Evolutionary conservation across 2,797 vertebrate genomes (phyloP), one percentile per base, ranked within the genome.

Genomic region (Myotis daubentonii): DNA sequence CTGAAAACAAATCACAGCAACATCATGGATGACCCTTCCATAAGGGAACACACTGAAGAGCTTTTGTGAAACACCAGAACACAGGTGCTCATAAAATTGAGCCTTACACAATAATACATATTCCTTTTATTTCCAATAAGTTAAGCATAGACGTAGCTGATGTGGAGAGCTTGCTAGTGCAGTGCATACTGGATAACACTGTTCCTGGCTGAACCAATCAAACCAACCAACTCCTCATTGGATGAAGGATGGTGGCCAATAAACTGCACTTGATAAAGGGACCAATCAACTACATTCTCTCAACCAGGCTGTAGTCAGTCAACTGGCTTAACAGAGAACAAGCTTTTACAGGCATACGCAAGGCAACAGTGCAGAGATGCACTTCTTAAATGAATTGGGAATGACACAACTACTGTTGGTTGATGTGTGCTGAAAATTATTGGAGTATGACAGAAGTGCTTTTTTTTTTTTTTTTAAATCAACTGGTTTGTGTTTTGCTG

Each of bases 51-150:
- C 98, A 99, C 99, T 98, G 99, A 99, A 99, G 99, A 99, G 97
- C 99, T 99, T 97, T 99, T 99, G 98, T 98, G 99, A 97, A 99
- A 99, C 98, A 99, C 99, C 99, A 99, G 99, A 99, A 99, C 99
- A 98, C 99, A 99, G 99, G 99, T 99, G 98, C 99, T 99, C 98
- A 99, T 99, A 98, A 99, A 99, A 98, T 99, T 98, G 99, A 99
- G 98, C 99, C 99, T 97, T 99, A 99, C 98, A 99, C 99, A 96
- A 99, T 99, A 99, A 99, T 99, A 99, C 99, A 99, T 99, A 99
- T 99, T 99, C 99, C 99, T 96, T 99, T 99, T 98, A 99, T 99
- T 99, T 99, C 99, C 97, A 99, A 99, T 99, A 99, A 99, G 98
- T 98, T 99, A 98, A 99, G 99, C 99, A 99, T 99, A 97, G 99